Conservation (phyloP, 2,888 invertebrate species). For the Drosophila paucipuncta region DNA sequence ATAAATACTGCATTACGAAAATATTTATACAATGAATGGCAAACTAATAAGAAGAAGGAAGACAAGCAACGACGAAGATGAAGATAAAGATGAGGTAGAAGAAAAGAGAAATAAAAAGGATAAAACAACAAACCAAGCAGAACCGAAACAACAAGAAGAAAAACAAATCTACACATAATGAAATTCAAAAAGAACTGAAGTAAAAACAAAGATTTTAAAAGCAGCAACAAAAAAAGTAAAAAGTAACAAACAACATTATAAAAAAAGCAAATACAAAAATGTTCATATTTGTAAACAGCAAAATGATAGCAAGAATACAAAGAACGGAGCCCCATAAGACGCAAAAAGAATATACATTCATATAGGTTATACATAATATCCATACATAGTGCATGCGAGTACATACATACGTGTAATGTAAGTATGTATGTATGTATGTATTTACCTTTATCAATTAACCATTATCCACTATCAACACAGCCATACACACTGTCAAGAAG, state of each 20-base stretch:
- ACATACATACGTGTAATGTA: conserved; percentile 34
- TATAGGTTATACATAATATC: conserved; percentile 32
- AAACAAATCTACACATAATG: conserved; percentile 68
- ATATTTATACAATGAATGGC: conserved; percentile 55
- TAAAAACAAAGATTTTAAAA: conserved; percentile 83
- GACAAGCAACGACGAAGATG: conserved; percentile 21
- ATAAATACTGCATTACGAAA: conserved; percentile 53
- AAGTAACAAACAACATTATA: conserved; percentile 33
- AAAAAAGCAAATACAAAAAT: conserved; percentile 43
- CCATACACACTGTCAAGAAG: conserved; percentile 1
- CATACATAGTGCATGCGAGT: conserved; percentile 26
- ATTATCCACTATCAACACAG: conserved; percentile 6
- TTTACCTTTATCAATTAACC: conserved; percentile 13
- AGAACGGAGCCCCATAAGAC: conserved; percentile 33
- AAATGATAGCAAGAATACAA: conserved; percentile 8
- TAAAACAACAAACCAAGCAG: conserved; percentile 25
- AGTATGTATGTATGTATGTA: conserved; percentile 15
- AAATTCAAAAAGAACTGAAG: conserved; percentile 83
- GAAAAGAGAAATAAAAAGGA: conserved; percentile 15
- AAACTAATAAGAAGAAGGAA: conserved; percentile 24
- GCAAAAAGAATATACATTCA: conserved; percentile 34
- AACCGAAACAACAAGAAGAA: conserved; percentile 27
- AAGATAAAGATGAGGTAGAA: conserved; percentile 17
- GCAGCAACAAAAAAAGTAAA: conserved; percentile 69
- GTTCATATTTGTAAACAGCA: conserved; percentile 63